Evolutionary conservation across 1,140 invertebrate species (phyloP).

Genomic region (Apis laboriosa): DNA sequence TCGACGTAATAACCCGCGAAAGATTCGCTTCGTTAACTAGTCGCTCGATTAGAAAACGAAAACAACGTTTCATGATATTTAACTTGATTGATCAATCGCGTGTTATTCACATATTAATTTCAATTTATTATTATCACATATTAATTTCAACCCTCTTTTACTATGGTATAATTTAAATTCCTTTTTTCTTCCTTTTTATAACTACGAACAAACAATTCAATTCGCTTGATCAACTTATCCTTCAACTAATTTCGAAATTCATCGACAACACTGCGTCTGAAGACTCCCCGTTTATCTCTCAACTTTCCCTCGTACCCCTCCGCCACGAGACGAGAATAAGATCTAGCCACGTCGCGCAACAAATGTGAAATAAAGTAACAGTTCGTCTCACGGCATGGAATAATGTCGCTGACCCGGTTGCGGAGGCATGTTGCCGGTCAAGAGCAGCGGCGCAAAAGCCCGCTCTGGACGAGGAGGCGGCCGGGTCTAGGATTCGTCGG

Average conservation of each 20-base stretch:
- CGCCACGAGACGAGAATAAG: slow-evolving; percentile 4
- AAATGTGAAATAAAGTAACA: slow-evolving; percentile 47
- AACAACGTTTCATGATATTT: not conserved
- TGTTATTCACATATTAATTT: not conserved
- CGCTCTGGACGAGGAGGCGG: not conserved
- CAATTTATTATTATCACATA: no score
- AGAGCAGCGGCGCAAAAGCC: slow-evolving; percentile 48
- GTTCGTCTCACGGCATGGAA: slow-evolving; percentile 12
- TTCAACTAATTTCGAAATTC: not conserved
- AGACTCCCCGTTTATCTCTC: not conserved
- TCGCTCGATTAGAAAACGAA: not conserved
- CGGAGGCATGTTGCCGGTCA: slow-evolving; percentile 31
- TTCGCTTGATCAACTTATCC: no score
- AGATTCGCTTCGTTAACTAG: not conserved
- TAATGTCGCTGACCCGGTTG: slow-evolving; percentile 35
- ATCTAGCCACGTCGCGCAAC: slow-evolving; percentile 8
- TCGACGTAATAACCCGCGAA: slow-evolving; percentile 3
- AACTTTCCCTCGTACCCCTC: not conserved
- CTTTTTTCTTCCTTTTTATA: no score
- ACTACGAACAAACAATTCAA: no score
- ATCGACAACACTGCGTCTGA: no score
- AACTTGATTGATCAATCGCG: no score
- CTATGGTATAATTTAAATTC: no score
- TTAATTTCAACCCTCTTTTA: no score
- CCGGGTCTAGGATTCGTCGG: slow-evolving; percentile 22